Evolutionary conservation across 2,888 invertebrate genomes (phyloP).

Genomic region (Noctua janthe): DNA sequence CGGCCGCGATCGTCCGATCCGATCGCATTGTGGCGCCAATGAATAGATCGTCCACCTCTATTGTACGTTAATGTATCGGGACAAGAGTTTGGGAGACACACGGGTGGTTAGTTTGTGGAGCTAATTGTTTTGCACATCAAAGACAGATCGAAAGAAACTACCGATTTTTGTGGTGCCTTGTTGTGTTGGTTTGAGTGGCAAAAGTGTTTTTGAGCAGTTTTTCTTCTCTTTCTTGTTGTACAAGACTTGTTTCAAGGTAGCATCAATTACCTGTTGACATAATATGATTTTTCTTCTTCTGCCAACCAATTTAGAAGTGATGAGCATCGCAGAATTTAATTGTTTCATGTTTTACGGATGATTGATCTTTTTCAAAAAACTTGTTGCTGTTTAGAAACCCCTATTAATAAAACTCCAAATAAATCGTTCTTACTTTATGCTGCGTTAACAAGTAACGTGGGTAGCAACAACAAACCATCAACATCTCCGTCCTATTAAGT

Average conservation of each 20-base stretch:
- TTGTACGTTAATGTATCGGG: slow-evolving; percentile 89
- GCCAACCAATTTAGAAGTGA: background rate
- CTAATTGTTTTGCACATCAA: background rate
- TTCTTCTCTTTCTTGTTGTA: background rate
- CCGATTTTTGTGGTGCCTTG: background rate
- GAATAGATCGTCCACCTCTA: slow-evolving; percentile 90
- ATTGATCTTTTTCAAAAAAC: background rate
- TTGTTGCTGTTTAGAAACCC: background rate
- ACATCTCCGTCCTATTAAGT: background rate
- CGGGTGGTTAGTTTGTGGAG: slow-evolving; percentile 43
- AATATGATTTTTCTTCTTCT: background rate
- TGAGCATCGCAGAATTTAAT: background rate
- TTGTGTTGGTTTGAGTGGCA: background rate
- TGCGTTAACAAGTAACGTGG: background rate
- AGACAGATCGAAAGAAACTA: background rate
- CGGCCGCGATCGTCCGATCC: slow-evolving; percentile 73
- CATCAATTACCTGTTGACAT: background rate
- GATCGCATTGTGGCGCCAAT: slow-evolving; percentile 86
- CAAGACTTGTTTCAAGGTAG: background rate
- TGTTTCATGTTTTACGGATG: background rate
- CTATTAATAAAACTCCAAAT: background rate
- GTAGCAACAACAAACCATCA: background rate
- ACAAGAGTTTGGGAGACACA: slow-evolving; percentile 75
- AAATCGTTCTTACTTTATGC: background rate
- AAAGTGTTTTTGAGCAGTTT: background rate